Evolutionary conservation across 2,797 vertebrate genomes (phyloP), one percentile per base, ranked within the genome.

Genomic region (Hipposideros larvatus): DNA sequence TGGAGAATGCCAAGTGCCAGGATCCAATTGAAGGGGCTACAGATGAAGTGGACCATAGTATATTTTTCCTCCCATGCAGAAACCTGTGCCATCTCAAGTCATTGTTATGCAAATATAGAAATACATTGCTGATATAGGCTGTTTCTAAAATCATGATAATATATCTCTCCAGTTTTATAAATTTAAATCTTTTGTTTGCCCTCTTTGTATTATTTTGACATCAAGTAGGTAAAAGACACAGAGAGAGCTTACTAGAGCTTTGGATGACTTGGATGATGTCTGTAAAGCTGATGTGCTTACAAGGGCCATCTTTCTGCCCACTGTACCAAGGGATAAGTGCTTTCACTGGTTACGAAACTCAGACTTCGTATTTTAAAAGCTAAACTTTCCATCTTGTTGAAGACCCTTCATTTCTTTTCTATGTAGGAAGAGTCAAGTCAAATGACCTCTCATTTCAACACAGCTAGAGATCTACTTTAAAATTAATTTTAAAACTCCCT

Each of bases 331-430:
- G 16, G 22, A 22, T 74, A 43, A 43, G 15, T 34, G 2, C n/a
- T 68, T 88, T 63, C 14, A 66, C 59, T 80, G 5, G n/a, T 73
- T 87, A 73, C 18, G 57, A 48, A 24, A 10, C 48, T 46, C 74
- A 31, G 43, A n/a, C 11, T 75, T 66, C 31, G 82, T 91, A 77
- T 63, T 90, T 88, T 93, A 90, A 91, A 96, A 89, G 13, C 24
- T 74, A 59, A 59, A 88, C 31, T 74, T 96, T 75, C 18, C 4
- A 16, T 37, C 19, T 85, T 82, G 37, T 53, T 92, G 75, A 83
- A 79, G 79, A 63, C 0, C 41, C 26, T 63, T 87, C 3, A 9
- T 90, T 91, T 57, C 7, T 94, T 90, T 90, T 26, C 4, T 66
- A 4, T 18, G 28, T 37, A 46, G 51, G 91, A 34, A 80, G 79